Evolutionary conservation across 2,888 invertebrate genomes (phyloP), one percentile per base, ranked within the genome.

Genomic region (Agonopterix heracliana): DNA sequence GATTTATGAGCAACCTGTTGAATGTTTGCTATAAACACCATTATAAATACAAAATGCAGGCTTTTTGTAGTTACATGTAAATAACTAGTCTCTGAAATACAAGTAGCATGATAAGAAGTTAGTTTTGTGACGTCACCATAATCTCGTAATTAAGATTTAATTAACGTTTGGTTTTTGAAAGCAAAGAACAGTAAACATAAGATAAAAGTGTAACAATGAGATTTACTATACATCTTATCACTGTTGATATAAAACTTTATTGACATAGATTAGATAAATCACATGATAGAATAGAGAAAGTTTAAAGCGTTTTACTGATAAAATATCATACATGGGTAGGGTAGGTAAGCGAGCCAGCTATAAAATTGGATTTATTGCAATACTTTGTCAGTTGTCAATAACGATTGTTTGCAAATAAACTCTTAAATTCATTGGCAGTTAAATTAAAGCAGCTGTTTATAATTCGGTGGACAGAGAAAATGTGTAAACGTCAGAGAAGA

Each of bases 1-100:
- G 52, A 53, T 60, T 59, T 56, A 61, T 56, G 61, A 63, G 64
- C 75, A 70, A 82, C 82, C 80, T 82, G 82, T 82, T 82, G 82
- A 80, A 75, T 80, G 80, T 77, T 74, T 77, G 71, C 68, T 48
- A 51, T 47, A 34, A 57, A 43, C 26, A 34, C 12, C 10, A 26
- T 26, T 26, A 26, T 38, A 38, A n/a, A 38, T n/a, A 38, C 38
- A 38, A 10, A 38, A 38, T 10, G 4, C n/a, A 5, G 9, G 38
- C 10, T 38, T 5, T 26, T 26, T 26, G 26, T 26, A 26, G 26
- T 26, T 7, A 26, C 26, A 26, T 5, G 26, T 7, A 26, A 26
- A 7, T 26, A 26, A 7, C 26, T 26, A 26, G 7, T 26, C 26
- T 26, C 26, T 26, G 26, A 26, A 26, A 7, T 26, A 26, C 26